Evolutionary conservation across 2,797 vertebrate species (phyloP).

Genomic region (Silurus aristotelis): DNA sequence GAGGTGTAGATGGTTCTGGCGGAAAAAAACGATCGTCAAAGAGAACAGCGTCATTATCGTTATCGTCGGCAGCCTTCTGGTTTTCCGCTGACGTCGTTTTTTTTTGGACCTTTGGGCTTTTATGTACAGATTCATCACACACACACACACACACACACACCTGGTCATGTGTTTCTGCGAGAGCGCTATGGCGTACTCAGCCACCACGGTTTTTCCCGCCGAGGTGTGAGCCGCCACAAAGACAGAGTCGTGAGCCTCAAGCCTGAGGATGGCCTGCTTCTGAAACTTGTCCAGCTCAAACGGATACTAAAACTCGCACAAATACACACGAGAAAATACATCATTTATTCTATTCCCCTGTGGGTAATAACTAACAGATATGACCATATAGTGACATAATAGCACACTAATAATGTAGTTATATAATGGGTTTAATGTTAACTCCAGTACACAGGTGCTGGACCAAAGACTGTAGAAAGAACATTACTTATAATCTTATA

Average conservation of each 20-base stretch:
- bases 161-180: conserved; percentile 95
- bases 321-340: not conserved
- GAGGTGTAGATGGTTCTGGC: conserved; percentile 89
- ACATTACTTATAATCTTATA: too few species aligned
- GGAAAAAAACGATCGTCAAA: not conserved
- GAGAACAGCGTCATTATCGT: not conserved
- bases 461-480: too few species aligned
- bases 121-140: not conserved
- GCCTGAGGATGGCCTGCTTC: conserved; percentile 87
- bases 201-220: conserved; percentile 91
- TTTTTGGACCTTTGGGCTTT: not conserved
- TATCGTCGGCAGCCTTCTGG: not conserved
- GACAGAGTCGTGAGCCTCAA: conserved; percentile 86
- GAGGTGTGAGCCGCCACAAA: conserved; percentile 93
- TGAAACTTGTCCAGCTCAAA: conserved; percentile 91
- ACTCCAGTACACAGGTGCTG: too few species aligned
- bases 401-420: too few species aligned
- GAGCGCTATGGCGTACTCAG: conserved; percentile 90
- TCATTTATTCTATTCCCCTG: not conserved
- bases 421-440: not conserved
- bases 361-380: too few species aligned
- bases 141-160: conserved; percentile 63
- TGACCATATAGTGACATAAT: too few species aligned
- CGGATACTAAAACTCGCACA: conserved; percentile 75
- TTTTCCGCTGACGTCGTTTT: too few species aligned